phyloP scores from a whole-genome alignment of 2,888 invertebrate genomes.

The Idaea dimidiata region DNA sequence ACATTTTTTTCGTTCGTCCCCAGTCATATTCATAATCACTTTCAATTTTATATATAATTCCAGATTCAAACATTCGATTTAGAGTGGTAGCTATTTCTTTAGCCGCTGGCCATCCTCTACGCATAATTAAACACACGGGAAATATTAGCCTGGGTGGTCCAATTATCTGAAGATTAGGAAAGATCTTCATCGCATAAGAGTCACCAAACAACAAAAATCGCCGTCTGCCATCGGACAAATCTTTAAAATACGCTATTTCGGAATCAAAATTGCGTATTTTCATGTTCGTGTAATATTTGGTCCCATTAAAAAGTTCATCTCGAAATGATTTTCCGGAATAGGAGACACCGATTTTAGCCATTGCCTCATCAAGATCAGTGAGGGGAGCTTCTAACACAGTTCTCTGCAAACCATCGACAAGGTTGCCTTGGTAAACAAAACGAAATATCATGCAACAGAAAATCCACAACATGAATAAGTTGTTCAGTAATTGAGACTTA shows the following conservation, averaged over 20 bases:
- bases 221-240: conserved; percentile 42
- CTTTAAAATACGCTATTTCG: conserved; percentile 27
- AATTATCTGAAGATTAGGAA: conserved; percentile 41
- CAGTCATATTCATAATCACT: conserved; percentile 19
- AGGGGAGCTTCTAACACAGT: conserved; percentile 44
- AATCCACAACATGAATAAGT: conserved; percentile 51
- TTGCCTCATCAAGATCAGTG: conserved; percentile 39
- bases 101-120: conserved; percentile 54
- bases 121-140: conserved; percentile 43
- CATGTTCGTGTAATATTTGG: conserved; percentile 34
- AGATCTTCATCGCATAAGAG: conserved; percentile 23
- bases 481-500: conserved; percentile 41
- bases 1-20: conserved; percentile 11
- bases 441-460: conserved; percentile 58
- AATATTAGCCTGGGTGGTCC: conserved; percentile 33
- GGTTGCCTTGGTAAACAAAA: conserved; percentile 52
- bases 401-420: conserved; percentile 47
- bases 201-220: conserved; percentile 41
- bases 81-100: conserved; percentile 35
- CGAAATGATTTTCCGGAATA: conserved; percentile 43
- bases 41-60: conserved; percentile 35
- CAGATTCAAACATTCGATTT: conserved; percentile 39
- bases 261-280: conserved; percentile 29
- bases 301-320: conserved; percentile 36
- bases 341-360: conserved; percentile 35